Conservation (phyloP, 2,113 vertebrate genomes). For the Gobius niger region DNA sequence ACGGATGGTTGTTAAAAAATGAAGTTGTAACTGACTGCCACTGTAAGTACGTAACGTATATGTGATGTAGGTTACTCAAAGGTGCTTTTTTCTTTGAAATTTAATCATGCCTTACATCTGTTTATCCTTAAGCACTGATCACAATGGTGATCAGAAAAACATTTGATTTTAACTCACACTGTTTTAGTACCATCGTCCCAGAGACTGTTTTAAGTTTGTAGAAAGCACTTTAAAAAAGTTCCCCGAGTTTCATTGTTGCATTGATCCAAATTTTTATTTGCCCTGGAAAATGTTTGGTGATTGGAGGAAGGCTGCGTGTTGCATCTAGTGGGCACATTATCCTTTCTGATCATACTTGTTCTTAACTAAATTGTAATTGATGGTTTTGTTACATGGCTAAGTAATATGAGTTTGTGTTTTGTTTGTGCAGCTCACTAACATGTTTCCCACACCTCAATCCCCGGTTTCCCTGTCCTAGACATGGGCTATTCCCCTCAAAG, state of each 20-base stretch:
- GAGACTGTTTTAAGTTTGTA: slow-evolving; percentile 71
- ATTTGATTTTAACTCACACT: slow-evolving; percentile 73
- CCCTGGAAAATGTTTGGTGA: slow-evolving; percentile 52
- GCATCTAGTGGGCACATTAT: slow-evolving; percentile 45
- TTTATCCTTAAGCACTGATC: slow-evolving; percentile 74
- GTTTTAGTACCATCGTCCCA: slow-evolving; percentile 69
- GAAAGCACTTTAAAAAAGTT: slow-evolving; percentile 74
- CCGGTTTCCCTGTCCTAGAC: slow-evolving; percentile 43
- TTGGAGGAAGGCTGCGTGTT: slow-evolving; percentile 53
- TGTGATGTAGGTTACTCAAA: slow-evolving; percentile 54
- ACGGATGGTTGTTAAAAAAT: slow-evolving; percentile 37
- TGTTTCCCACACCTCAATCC: slow-evolving; percentile 52
- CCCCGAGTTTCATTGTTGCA: slow-evolving; percentile 54
- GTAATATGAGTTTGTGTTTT: slow-evolving; percentile 71
- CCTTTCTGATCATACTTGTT: slow-evolving; percentile 35
- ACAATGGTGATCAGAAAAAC: slow-evolving; percentile 69
- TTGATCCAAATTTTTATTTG: slow-evolving; percentile 26
- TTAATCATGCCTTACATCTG: slow-evolving; percentile 76
- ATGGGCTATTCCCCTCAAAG: slow-evolving; percentile 48
- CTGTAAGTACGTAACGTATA: slow-evolving; percentile 34
- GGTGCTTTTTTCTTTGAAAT: slow-evolving; percentile 53
- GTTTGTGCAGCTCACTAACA: slow-evolving; percentile 71
- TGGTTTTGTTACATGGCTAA: slow-evolving; percentile 68
- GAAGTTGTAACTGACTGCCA: slow-evolving; percentile 49
- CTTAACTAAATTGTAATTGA: slow-evolving; percentile 49